A percentile compares a stretch with the other conserved stretches of the same genome.
These are phyloP conservation scores for Mystacides longicornis DNA, from an alignment of 2,888 invertebrate genomes.

Conservation along the genomic window DNA sequence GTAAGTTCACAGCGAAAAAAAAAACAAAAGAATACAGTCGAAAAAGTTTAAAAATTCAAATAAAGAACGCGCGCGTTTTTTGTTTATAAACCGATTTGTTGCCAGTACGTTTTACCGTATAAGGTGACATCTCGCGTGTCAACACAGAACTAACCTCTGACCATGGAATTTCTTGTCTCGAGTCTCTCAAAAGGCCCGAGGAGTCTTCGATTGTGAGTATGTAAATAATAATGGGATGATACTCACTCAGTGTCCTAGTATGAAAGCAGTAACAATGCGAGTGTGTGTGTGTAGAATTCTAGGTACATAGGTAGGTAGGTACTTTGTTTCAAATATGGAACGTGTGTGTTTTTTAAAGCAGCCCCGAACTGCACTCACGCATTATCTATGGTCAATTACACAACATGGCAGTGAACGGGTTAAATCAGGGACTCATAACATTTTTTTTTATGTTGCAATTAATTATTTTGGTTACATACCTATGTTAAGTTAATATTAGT, in stretches of 20 bases:
- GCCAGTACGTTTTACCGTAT: neutral
- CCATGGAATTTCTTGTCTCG: slow-evolving; percentile 7
- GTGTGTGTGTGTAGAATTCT: neutral
- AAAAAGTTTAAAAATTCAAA: neutral
- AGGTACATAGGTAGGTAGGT: neutral
- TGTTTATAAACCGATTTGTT: neutral
- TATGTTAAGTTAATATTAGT: no score
- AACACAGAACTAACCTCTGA: slow-evolving; percentile 16
- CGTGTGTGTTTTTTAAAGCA: slow-evolving; percentile 21
- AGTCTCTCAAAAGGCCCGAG: slow-evolving; percentile 7
- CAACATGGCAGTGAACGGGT: slow-evolving; percentile 2
- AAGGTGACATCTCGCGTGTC: slow-evolving; percentile 15
- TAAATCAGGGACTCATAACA: slow-evolving; percentile 2
- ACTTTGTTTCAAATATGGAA: slow-evolving; percentile 8
- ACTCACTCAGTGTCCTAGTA: no score
- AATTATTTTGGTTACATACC: no score
- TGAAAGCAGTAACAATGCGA: no score
- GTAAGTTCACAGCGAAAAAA: no score
- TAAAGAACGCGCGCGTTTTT: neutral
- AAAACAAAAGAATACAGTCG: neutral
- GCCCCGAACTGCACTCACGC: slow-evolving; percentile 20
- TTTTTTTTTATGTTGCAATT: no score
- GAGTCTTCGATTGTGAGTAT: neutral
- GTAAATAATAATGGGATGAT: no score
- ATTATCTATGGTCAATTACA: slow-evolving; percentile 18